These are phyloP conservation scores for Sycophila texana DNA, from an alignment of 2,888 invertebrate genomes.

Conservation along the genomic window DNA sequence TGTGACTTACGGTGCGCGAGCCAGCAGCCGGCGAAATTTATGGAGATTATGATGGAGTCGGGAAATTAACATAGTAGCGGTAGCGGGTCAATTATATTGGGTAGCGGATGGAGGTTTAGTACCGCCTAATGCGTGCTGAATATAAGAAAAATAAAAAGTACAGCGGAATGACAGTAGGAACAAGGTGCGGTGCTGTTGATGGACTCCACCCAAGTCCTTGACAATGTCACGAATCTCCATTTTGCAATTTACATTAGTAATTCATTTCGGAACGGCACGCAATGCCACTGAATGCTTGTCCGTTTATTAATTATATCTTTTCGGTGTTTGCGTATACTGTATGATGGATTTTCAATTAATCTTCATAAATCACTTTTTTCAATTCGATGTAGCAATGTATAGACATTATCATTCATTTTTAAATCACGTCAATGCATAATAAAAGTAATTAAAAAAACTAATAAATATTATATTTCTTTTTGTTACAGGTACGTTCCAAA, in stretches of 20 bases:
- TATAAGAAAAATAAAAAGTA: neutral
- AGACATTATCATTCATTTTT: no score
- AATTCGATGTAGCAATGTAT: no score
- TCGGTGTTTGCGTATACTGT: neutral
- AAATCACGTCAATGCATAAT: no score
- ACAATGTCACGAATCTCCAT: slow-evolving; percentile 24
- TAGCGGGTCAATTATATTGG: neutral
- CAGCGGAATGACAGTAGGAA: slow-evolving; percentile 9
- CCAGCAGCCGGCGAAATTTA: no score
- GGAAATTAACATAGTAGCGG: no score
- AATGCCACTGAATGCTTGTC: neutral
- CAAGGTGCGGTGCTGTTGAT: slow-evolving; percentile 14
- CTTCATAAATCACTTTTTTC: no score
- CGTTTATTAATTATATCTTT: slow-evolving; percentile 1
- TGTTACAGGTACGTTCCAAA: slow-evolving; percentile 49
- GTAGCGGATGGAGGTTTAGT: neutral
- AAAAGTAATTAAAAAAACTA: no score
- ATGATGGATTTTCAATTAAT: no score
- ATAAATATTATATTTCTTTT: neutral
- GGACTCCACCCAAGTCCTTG: slow-evolving; percentile 35
- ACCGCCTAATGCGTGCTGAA: neutral
- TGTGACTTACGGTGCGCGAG: no score
- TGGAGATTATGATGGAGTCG: no score
- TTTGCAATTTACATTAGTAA: slow-evolving; percentile 16
- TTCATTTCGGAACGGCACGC: slow-evolving; percentile 14